Conservation (phyloP, 2,797 vertebrate genomes). For the Chiroxiphia lanceolata region DNA sequence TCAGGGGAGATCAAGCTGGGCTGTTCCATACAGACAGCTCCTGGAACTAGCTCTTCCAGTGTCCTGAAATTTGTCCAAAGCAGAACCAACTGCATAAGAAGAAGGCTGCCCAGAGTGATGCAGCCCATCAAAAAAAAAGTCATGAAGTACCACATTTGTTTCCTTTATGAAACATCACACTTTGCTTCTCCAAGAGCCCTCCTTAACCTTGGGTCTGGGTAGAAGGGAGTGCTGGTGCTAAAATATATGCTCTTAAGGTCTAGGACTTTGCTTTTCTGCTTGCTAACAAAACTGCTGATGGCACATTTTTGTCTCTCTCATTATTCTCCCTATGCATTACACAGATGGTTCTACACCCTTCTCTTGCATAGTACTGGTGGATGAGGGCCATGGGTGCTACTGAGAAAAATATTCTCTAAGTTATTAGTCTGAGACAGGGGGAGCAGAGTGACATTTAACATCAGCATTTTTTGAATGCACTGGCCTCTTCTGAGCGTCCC, state of each 20-base stretch:
- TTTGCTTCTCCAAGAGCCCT: not conserved
- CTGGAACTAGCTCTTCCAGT: not conserved
- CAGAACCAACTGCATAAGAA: not conserved
- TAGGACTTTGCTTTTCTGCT: not conserved
- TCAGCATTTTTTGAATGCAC: not conserved
- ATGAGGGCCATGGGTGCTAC: not conserved
- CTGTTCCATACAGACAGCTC: not conserved
- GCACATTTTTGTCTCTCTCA: not conserved
- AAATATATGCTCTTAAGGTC: not conserved
- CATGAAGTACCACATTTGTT: not conserved
- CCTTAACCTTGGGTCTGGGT: not conserved
- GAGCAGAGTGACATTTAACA: not conserved
- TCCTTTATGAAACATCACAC: not conserved
- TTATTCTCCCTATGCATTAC: not conserved
- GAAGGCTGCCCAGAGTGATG: not conserved
- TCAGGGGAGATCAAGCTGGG: not conserved
- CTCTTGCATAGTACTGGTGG: not conserved
- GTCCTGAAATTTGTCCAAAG: not conserved
- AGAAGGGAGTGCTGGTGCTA: not conserved
- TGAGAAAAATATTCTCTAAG: not conserved
- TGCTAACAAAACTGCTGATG: not conserved
- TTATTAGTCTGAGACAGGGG: not conserved
- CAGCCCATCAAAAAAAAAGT: not conserved
- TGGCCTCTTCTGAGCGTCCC: not conserved
- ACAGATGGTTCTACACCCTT: not conserved